Evolutionary conservation across 2,888 invertebrate genomes (phyloP), one percentile per base, ranked within the genome.

Genomic region (Alitta virens): DNA sequence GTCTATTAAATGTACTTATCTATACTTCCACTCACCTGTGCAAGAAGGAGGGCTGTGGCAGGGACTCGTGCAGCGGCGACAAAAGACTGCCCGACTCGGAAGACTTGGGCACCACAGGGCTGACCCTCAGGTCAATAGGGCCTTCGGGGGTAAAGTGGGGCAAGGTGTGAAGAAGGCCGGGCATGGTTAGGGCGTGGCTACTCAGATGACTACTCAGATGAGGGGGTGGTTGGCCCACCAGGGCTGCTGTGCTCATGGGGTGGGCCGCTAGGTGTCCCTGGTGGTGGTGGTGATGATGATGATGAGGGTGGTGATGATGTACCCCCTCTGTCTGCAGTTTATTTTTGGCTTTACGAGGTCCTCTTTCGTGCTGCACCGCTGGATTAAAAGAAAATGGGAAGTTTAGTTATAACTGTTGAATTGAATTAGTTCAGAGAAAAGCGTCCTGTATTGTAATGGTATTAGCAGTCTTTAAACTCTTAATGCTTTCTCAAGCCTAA

Each of bases 341-440:
- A 46, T 55, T 21, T 83, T 96, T 95, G 5, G 94, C 93, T 83
- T 95, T 95, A 64, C 96, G 87, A 0, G 96, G 96, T 7, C 96
- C 96, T 52, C 96, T 88, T 83, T 96, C 96, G 84, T 96, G 96
- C 84, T 96, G 96, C 66, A 96, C 96, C 80, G 96, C 96, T 96
- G 86, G 63, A 63, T 53, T 42, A 49, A 18, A 18, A 54, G 26
- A 27, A 54, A 16, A 27, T 14, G n/a, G n/a, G n/a, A n/a, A n/a
- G n/a, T n/a, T n/a, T n/a, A n/a, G n/a, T n/a, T n/a, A n/a, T n/a
- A n/a, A n/a, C n/a, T n/a, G n/a, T n/a, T n/a, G n/a, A n/a, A n/a
- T n/a, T n/a, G n/a, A n/a, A n/a, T n/a, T n/a, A n/a, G n/a, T n/a
- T n/a, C n/a, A n/a, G n/a, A n/a, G n/a, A n/a, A n/a, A n/a, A n/a